A percentile compares a stretch with the other conserved stretches of the same genome.
phyloP scores from a whole-genome alignment of 2,797 vertebrate genomes.

The Octomys mimax region DNA sequence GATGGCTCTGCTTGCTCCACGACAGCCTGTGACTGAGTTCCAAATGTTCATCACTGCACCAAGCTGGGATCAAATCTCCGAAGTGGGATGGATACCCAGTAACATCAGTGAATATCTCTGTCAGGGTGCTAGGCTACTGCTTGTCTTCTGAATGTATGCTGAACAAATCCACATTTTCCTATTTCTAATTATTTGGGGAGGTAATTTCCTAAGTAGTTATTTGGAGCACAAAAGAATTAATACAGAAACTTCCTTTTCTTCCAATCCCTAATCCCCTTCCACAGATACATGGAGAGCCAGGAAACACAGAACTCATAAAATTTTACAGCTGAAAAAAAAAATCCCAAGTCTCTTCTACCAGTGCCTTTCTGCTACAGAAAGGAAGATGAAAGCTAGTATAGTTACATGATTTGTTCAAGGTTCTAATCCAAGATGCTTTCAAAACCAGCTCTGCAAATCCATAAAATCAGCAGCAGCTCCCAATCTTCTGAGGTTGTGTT shows the following conservation, averaged over 20 bases:
- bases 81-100: background rate
- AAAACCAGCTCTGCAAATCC: background rate
- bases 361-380: background rate
- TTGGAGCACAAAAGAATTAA: background rate
- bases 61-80: background rate
- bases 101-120: background rate
- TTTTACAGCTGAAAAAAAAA: background rate
- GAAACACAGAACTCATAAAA: background rate
- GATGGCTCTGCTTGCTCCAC: background rate
- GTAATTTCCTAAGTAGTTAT: background rate
- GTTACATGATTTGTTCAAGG: background rate
- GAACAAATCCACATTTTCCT: background rate
- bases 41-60: background rate
- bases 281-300: background rate
- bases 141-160: constrained; percentile 6
- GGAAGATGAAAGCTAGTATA: background rate
- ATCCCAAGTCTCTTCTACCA: background rate
- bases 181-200: background rate
- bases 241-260: background rate
- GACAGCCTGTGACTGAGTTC: background rate
- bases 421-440: background rate
- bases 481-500: background rate
- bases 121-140: background rate
- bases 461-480: background rate
- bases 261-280: background rate